Conservation (phyloP, 2,113 vertebrate species). For the Phylloscopus whistleri region DNA sequence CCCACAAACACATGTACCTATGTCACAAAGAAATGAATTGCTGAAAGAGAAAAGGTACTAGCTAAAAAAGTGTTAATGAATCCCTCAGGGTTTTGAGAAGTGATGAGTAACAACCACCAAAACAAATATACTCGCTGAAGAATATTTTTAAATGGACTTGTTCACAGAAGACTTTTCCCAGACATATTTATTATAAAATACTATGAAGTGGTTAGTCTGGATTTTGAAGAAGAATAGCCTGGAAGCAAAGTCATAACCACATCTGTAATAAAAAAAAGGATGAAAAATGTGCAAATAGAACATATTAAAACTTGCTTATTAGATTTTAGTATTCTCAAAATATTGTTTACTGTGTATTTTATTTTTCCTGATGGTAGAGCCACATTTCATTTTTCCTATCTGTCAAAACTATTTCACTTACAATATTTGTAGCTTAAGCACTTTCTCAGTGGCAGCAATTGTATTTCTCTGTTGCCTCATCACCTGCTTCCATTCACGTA, state of each 20-base stretch:
- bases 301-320: not conserved
- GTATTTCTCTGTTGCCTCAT: not conserved
- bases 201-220: not conserved
- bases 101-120: not conserved
- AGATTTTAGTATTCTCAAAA: not conserved
- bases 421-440: not conserved
- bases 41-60: not conserved
- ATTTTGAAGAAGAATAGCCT: not conserved
- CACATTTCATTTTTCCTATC: conserved; percentile 1
- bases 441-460: not conserved
- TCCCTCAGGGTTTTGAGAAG: not conserved
- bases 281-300: not conserved
- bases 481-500: not conserved
- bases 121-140: not conserved
- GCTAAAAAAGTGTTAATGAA: not conserved
- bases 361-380: not conserved
- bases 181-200: not conserved
- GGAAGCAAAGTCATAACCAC: not conserved
- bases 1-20: not conserved
- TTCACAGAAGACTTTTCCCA: not conserved
- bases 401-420: not conserved
- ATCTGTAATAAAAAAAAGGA: not conserved
- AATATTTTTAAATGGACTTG: not conserved
- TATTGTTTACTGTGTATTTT: not conserved
- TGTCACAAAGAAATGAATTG: not conserved